phyloP scores from a whole-genome alignment of 2,113 vertebrate species.

The Tachysurus fulvidraco region DNA sequence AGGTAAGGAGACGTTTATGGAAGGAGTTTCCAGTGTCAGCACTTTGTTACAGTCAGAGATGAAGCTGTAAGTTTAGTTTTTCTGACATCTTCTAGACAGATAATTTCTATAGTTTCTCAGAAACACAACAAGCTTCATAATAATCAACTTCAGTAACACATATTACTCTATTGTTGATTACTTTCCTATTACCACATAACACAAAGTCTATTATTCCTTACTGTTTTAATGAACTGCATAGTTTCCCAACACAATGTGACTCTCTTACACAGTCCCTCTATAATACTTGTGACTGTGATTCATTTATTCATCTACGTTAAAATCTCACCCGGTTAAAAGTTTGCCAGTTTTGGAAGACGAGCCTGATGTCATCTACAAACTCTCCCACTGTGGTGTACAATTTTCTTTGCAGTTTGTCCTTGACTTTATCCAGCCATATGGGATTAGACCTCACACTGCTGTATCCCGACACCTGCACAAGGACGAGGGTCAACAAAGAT shows the following conservation, averaged over 20 bases:
- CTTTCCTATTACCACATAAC: not conserved
- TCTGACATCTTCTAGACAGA: not conserved
- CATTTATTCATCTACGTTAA: not conserved
- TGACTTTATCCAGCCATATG: conserved; percentile 64
- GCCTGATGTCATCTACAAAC: conserved; percentile 64
- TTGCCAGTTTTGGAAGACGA: conserved; percentile 67
- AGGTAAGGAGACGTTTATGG: not conserved
- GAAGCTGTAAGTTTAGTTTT: not conserved
- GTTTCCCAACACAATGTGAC: not conserved
- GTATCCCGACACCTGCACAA: conserved; percentile 54
- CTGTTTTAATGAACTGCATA: not conserved
- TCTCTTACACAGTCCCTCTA: not conserved
- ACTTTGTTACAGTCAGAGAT: not conserved
- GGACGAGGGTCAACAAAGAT: not conserved
- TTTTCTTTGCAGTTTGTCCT: conserved; percentile 53
- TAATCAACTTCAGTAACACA: too few relatives aligned
- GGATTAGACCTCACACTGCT: conserved; percentile 48
- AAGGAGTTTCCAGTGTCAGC: not conserved
- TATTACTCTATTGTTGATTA: not conserved
- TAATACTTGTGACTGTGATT: not conserved
- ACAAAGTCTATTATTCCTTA: not conserved
- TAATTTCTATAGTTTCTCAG: not conserved
- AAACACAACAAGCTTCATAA: not conserved
- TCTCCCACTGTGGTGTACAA: conserved; percentile 59
- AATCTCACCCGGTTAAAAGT: conserved; percentile 63